Percentiles rank a stretch among this genome's conserved stretches.
Conservation (phyloP, 2,113 vertebrate genomes). For the Carassius auratus region DNA sequence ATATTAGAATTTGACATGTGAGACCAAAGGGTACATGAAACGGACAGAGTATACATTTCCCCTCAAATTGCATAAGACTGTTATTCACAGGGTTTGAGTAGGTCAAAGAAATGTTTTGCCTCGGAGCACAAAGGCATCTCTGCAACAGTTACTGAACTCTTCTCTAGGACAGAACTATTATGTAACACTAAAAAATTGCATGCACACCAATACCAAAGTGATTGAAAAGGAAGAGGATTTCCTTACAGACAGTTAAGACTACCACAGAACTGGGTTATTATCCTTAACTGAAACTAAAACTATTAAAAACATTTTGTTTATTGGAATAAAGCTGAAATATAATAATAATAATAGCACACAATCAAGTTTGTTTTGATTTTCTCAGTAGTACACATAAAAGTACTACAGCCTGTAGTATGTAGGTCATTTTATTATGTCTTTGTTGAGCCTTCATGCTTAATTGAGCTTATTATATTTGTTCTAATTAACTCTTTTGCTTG, state of each 20-base stretch:
- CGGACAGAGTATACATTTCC: slow-evolving; percentile 12
- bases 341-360: neutral
- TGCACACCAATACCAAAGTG: slow-evolving; percentile 10
- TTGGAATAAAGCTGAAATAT: neutral
- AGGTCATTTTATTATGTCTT: slow-evolving; percentile 21
- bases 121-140: slow-evolving; percentile 52
- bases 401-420: neutral
- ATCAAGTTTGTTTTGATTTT: neutral
- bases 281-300: neutral
- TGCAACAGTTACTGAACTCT: slow-evolving; percentile 22
- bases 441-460: neutral
- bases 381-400: neutral
- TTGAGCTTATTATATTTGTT: neutral
- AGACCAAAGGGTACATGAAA: slow-evolving; percentile 3
- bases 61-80: slow-evolving; percentile 62
- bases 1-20: slow-evolving; percentile 20
- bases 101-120: slow-evolving; percentile 52
- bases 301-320: neutral
- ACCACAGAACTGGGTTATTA: neutral
- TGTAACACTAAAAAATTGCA: slow-evolving; percentile 41
- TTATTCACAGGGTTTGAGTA: slow-evolving; percentile 64
- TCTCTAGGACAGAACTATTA: slow-evolving; percentile 50
- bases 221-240: neutral
- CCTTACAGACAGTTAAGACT: neutral
- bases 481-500: neutral